Evolutionary conservation across 2,888 invertebrate species (phyloP).

Genomic region (Aphodius sticticus): DNA sequence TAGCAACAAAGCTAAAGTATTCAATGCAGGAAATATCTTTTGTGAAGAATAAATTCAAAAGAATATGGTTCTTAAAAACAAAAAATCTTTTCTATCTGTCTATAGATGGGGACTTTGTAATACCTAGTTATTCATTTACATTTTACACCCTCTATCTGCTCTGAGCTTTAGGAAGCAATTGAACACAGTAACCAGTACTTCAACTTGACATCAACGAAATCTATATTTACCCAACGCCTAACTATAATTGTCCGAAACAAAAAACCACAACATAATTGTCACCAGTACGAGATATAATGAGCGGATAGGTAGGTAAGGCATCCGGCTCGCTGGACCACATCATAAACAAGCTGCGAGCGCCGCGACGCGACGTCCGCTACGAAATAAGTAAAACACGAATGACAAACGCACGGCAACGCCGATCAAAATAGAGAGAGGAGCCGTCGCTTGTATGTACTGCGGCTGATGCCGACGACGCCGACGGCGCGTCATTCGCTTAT

Average conservation of each 20-base stretch:
- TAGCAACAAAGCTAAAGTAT: too few relatives aligned
- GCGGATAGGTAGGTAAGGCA: slow-evolving; percentile 4
- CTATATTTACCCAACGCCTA: background rate
- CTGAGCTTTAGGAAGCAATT: background rate
- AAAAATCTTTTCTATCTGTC: too few relatives aligned
- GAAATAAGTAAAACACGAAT: background rate
- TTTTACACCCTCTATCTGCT: background rate
- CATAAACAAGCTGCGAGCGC: background rate
- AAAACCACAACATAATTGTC: background rate
- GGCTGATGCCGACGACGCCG: background rate
- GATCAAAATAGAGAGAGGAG: background rate
- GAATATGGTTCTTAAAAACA: too few relatives aligned
- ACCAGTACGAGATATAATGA: background rate
- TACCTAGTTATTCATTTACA: too few relatives aligned
- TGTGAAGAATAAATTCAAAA: too few relatives aligned
- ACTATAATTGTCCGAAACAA: background rate
- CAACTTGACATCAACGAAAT: background rate
- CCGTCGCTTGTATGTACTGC: background rate
- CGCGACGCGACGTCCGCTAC: background rate
- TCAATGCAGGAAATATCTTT: too few relatives aligned
- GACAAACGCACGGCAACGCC: background rate
- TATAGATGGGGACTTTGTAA: too few relatives aligned
- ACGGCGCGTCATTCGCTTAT: slow-evolving; percentile 10
- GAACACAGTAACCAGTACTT: background rate
- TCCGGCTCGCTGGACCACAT: slow-evolving; percentile 4